Conservation (phyloP, 2,888 invertebrate genomes). For the Ernsta delagoae region DNA sequence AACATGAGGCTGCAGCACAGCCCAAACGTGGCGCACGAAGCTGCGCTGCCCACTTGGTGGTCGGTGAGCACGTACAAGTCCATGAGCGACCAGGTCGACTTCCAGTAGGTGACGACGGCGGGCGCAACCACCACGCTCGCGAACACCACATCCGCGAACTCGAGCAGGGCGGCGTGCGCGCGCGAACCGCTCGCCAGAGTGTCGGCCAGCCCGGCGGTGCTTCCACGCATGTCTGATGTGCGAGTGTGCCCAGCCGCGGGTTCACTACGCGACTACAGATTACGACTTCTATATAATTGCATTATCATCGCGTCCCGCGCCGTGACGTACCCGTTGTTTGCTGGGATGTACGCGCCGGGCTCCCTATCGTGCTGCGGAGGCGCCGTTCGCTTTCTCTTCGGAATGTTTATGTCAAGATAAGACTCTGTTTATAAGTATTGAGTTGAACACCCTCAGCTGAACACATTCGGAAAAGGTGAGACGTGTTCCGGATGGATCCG, state of each 20-base stretch:
- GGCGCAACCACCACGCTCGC: constrained; percentile 91
- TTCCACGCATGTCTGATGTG: constrained; percentile 86
- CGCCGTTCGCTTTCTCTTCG: too few species aligned
- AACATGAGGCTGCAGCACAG: constrained; percentile 88
- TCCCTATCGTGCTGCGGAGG: constrained; percentile 44
- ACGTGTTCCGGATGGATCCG: too few species aligned
- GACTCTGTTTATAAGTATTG: too few species aligned
- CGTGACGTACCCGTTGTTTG: constrained; percentile 49
- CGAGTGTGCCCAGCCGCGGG: constrained; percentile 59
- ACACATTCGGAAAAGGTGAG: too few species aligned
- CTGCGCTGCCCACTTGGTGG: constrained; percentile 85
- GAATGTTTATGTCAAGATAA: too few species aligned
- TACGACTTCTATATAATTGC: constrained; percentile 68
- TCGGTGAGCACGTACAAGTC: constrained; percentile 89
- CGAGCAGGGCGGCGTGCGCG: constrained; percentile 82
- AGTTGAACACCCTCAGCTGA: too few species aligned
- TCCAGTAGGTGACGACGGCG: constrained; percentile 93
- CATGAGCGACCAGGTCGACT: constrained; percentile 93
- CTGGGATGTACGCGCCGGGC: constrained; percentile 36
- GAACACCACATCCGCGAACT: constrained; percentile 89
- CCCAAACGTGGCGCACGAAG: constrained; percentile 89
- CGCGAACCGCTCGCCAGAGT: constrained; percentile 84
- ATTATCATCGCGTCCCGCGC: constrained; percentile 75
- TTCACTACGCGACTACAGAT: constrained; percentile 59
- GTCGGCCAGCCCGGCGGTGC: constrained; percentile 87